Percentiles rank a stretch among this genome's conserved stretches.
Conservation (phyloP, 2,113 vertebrate genomes). For the Ardeotis arabs region DNA sequence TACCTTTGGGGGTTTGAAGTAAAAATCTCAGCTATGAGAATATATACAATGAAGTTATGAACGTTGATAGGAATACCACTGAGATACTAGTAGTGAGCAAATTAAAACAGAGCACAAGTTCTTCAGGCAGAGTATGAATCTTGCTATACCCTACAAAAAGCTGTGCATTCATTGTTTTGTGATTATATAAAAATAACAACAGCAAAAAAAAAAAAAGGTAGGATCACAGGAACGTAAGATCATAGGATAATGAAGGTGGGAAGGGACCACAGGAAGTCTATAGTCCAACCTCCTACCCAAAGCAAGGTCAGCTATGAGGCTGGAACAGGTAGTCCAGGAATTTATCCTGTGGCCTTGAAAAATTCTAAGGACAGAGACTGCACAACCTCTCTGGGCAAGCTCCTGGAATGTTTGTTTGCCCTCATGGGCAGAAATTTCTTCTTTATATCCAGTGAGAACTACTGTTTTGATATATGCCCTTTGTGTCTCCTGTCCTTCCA, state of each 20-base stretch:
- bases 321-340: neutral
- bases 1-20: neutral
- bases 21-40: neutral
- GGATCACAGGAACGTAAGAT: neutral
- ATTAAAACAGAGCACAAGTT: neutral
- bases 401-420: neutral
- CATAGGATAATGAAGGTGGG: neutral
- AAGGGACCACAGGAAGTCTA: neutral
- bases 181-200: neutral
- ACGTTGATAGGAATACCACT: neutral
- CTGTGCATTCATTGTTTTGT: neutral
- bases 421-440: neutral
- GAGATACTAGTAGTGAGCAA: neutral
- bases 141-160: neutral
- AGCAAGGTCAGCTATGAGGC: neutral
- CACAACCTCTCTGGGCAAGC: neutral
- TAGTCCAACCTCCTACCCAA: neutral
- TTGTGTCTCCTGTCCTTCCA: neutral
- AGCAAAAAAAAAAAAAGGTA: neutral
- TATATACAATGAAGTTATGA: neutral
- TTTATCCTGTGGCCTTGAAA: neutral
- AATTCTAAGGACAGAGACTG: neutral
- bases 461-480: neutral
- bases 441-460: neutral
- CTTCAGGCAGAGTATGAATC: neutral